Evolutionary conservation across 2,888 invertebrate genomes (phyloP).

Genomic region (Chrysodeixis includens): DNA sequence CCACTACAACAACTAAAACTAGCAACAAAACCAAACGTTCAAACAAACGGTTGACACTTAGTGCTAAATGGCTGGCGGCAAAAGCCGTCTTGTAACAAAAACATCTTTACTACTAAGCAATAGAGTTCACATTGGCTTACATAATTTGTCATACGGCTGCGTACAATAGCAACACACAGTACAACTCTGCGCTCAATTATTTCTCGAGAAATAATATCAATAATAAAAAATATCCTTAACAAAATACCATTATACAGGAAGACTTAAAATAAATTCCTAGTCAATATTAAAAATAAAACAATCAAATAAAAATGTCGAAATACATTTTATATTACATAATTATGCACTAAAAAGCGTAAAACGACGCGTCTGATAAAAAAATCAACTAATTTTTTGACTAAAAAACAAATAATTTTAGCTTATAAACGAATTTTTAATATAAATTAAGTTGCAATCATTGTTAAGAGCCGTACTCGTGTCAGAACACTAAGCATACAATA

Average conservation of each 20-base stretch:
- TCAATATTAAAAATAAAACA: slow-evolving; percentile 1
- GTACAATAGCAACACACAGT: slow-evolving; percentile 13
- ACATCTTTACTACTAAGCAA: slow-evolving; percentile 48
- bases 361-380: slow-evolving; percentile 30
- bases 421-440: neutral
- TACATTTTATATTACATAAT: slow-evolving; percentile 27
- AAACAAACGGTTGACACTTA: slow-evolving; percentile 64
- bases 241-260: slow-evolving; percentile 22
- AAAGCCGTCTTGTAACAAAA: slow-evolving; percentile 48
- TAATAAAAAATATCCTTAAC: slow-evolving; percentile 1
- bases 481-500: slow-evolving; percentile 28
- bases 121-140: slow-evolving; percentile 59
- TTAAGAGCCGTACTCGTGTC: slow-evolving; percentile 35
- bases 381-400: slow-evolving; percentile 16
- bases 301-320: slow-evolving; percentile 9
- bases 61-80: slow-evolving; percentile 62
- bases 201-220: neutral
- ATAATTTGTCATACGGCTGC: slow-evolving; percentile 56
- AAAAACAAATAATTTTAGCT: slow-evolving; percentile 23
- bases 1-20: slow-evolving; percentile 54
- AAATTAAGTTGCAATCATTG: slow-evolving; percentile 1
- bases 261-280: slow-evolving; percentile 9
- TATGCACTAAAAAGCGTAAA: slow-evolving; percentile 25
- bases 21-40: slow-evolving; percentile 64
- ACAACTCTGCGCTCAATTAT: slow-evolving; percentile 41